phyloP scores from a whole-genome alignment of 2,113 vertebrate genomes.

The Benitochromis conjunctus region DNA sequence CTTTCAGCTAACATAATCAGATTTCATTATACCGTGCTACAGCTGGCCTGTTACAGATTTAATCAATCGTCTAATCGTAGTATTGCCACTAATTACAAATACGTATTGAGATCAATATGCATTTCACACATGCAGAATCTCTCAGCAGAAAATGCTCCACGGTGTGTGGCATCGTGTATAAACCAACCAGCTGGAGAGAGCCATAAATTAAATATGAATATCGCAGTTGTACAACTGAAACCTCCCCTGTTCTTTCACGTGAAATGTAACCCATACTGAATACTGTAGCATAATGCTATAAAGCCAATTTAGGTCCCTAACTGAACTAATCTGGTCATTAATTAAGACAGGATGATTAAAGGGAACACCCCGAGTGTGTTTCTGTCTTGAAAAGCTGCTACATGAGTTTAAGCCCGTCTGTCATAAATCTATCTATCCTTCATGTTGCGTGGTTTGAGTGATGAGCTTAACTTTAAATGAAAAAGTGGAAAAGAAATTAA shows the following conservation, averaged over 20 bases:
- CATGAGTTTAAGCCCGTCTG: neutral
- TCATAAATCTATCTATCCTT: neutral
- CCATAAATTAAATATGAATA: constrained; percentile 46
- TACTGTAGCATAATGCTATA: constrained; percentile 30
- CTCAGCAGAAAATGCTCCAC: neutral
- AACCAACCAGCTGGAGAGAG: neutral
- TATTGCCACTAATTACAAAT: constrained; percentile 41
- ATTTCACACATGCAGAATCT: constrained; percentile 26
- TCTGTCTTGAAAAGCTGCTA: neutral
- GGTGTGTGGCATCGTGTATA: neutral
- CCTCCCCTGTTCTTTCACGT: constrained; percentile 16
- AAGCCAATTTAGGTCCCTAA: constrained; percentile 44
- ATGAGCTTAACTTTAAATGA: neutral
- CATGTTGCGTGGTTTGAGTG: neutral
- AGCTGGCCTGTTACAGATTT: constrained; percentile 19
- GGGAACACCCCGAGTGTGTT: neutral
- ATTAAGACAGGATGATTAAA: constrained; percentile 33
- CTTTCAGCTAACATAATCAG: constrained; percentile 22
- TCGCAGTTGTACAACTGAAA: neutral
- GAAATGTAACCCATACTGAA: constrained; percentile 37
- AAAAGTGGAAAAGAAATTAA: neutral
- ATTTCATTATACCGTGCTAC: constrained; percentile 48
- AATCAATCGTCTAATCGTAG: constrained; percentile 52
- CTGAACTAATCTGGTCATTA: constrained; percentile 56
- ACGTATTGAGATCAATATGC: constrained; percentile 39